A percentile compares a stretch with the other conserved stretches of the same genome.
phyloP scores from a whole-genome alignment of 2,797 vertebrate genomes.

The Artibeus lituratus region DNA sequence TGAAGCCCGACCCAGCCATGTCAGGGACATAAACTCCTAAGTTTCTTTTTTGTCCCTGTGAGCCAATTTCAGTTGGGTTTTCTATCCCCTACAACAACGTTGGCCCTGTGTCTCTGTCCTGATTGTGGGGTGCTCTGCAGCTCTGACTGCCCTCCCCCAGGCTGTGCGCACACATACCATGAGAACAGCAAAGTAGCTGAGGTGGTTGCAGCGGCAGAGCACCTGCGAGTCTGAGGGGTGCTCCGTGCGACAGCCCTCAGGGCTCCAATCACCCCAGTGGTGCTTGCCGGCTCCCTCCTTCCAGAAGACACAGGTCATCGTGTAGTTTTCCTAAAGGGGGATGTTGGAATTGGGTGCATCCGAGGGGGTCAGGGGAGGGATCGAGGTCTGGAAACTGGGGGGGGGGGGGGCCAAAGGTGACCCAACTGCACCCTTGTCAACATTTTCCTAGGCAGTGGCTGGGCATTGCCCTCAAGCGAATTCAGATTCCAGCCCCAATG shows the following conservation, averaged over 20 bases:
- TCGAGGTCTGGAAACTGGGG: neutral
- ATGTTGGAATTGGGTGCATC: neutral
- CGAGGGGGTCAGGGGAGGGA: neutral
- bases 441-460: neutral
- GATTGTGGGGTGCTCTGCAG: neutral
- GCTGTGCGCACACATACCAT: conserved; percentile 60
- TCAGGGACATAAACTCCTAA: neutral
- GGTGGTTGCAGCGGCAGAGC: conserved; percentile 73
- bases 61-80: neutral
- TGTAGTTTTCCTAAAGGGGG: conserved; percentile 63
- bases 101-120: neutral
- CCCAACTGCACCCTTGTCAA: neutral
- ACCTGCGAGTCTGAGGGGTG: neutral
- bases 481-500: neutral
- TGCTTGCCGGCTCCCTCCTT: neutral
- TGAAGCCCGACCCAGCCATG: neutral
- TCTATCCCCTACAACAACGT: neutral
- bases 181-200: conserved; percentile 79
- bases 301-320: conserved; percentile 76
- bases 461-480: neutral
- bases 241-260: conserved; percentile 55
- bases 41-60: neutral
- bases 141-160: neutral
- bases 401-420: neutral
- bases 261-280: conserved; percentile 68